Evolutionary conservation across 2,888 invertebrate genomes (phyloP).

Genomic region (Lobophora halterata): DNA sequence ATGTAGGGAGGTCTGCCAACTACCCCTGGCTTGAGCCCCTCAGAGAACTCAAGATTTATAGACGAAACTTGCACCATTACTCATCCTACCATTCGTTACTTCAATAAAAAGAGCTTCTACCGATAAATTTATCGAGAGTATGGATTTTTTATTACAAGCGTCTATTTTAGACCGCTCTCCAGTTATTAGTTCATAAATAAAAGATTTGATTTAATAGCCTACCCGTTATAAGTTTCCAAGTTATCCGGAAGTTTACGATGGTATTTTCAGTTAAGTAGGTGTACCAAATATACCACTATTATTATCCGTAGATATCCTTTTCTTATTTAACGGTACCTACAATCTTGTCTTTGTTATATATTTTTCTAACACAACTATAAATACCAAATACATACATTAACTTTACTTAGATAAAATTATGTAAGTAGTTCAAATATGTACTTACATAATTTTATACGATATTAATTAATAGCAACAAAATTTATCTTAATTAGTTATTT

Average conservation of each 20-base stretch:
- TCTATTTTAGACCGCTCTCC: slow-evolving; percentile 65
- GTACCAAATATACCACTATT: too few relatives aligned
- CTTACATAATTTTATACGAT: too few relatives aligned
- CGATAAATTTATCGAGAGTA: slow-evolving; percentile 73
- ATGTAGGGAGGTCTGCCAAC: slow-evolving; percentile 63
- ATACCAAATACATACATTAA: too few relatives aligned
- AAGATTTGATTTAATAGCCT: slow-evolving; percentile 60
- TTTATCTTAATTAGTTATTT: slow-evolving; percentile 37
- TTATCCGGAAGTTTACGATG: slow-evolving; percentile 27
- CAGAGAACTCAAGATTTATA: slow-evolving; percentile 74
- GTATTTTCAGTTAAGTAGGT: slow-evolving; percentile 11
- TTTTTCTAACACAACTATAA: too few relatives aligned
- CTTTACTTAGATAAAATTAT: too few relatives aligned
- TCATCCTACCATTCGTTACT: slow-evolving; percentile 79
- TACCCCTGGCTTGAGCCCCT: slow-evolving; percentile 60
- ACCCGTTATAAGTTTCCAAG: slow-evolving; percentile 39
- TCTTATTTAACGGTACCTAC: too few relatives aligned
- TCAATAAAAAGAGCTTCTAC: slow-evolving; percentile 77
- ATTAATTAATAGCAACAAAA: slow-evolving; percentile 18
- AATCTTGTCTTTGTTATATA: too few relatives aligned
- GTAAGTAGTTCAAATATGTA: too few relatives aligned
- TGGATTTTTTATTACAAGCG: slow-evolving; percentile 68
- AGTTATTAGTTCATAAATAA: slow-evolving; percentile 64
- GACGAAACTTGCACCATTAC: slow-evolving; percentile 74
- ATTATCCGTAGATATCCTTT: too few relatives aligned